Evolutionary conservation across 64 coral and sea anemone species (phyloP), one percentile per base, ranked within the genome.

Genomic region (Pachyseris speciosa): DNA sequence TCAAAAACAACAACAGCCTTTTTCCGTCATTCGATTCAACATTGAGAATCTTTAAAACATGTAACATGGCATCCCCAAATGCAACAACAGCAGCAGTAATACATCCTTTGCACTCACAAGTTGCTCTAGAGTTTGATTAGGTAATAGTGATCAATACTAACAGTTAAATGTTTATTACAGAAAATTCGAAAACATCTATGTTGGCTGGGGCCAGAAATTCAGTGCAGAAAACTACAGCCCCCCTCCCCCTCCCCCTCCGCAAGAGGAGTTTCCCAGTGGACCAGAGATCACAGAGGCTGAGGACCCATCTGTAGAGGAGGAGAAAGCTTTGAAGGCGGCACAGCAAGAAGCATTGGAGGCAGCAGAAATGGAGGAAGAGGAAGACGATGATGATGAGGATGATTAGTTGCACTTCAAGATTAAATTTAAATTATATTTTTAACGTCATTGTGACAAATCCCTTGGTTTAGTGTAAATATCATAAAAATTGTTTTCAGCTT

Each of bases 181-280:
- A 67, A 99, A 99, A 95, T 99, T 99, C 86, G 97, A 99, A 51
- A 99, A 99, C 38, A 84, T 99, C 33, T 99, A 99, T 64, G 86
- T 99, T 87, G 94, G 97, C 31, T 95, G 93, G 94, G 97, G 90
- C 31, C 97, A 99, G 66, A 95, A 95, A 83, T 99, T 87, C 64
- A 79, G 86, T 78, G 94, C 97, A 77, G 97, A 99, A 70, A 99
- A 99, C 72, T 99, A 99, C 40, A 99, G 97, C 65, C 97, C 97
- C 17, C 97, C 97, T 15, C 85, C 97, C 7, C 97, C 97, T 74
- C 90, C 97, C 10, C 64, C 86, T 67, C 97, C 97, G 9, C 97
- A 95, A 83, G 97, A 99, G 64, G 97, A 99, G 60, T 99, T 93
- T 38, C 86, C 97, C n/a, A 99, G 97, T 74, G 97, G 94, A 53